phyloP scores from a whole-genome alignment of 2,113 vertebrate genomes.

The Halcyon senegalensis region DNA sequence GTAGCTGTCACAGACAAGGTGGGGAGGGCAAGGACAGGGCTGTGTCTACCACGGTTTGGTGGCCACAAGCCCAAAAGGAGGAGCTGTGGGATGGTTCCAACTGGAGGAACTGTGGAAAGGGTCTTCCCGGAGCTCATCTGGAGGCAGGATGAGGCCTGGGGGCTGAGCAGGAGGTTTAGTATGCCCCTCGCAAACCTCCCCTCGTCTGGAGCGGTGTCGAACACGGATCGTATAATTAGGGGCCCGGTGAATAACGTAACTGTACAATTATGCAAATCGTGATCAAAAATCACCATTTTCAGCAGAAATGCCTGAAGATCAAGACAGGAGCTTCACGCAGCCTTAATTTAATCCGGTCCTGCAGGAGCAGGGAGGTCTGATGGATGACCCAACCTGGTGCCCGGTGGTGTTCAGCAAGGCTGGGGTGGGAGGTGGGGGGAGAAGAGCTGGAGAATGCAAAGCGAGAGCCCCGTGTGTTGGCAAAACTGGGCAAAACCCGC shows the following conservation, averaged over 20 bases:
- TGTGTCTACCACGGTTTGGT: accelerated
- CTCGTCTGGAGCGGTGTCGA: not conserved
- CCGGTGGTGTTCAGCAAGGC: not conserved
- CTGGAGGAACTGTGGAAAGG: not conserved
- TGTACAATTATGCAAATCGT: constrained; percentile 56
- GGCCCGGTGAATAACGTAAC: not conserved
- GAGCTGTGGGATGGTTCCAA: not conserved
- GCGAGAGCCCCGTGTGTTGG: not conserved
- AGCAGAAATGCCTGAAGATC: constrained; percentile 57
- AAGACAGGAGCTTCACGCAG: constrained; percentile 32
- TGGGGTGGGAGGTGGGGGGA: not conserved
- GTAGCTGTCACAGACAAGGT: accelerated
- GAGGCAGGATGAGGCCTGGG: not conserved
- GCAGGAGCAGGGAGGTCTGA: constrained; percentile 41
- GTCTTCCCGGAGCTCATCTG: not conserved
- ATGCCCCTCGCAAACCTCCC: not conserved
- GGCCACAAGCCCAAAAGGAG: not conserved
- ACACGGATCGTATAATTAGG: constrained; percentile 5
- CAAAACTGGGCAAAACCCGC: not conserved
- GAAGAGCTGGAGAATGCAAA: not conserved
- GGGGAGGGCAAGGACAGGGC: not conserved
- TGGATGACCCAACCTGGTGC: constrained; percentile 32
- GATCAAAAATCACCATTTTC: constrained; percentile 56
- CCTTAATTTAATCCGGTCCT: constrained; percentile 55
- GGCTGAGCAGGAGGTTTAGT: not conserved